Conservation (phyloP, 2,113 vertebrate genomes). For the Brachypteracias leptosomus region DNA sequence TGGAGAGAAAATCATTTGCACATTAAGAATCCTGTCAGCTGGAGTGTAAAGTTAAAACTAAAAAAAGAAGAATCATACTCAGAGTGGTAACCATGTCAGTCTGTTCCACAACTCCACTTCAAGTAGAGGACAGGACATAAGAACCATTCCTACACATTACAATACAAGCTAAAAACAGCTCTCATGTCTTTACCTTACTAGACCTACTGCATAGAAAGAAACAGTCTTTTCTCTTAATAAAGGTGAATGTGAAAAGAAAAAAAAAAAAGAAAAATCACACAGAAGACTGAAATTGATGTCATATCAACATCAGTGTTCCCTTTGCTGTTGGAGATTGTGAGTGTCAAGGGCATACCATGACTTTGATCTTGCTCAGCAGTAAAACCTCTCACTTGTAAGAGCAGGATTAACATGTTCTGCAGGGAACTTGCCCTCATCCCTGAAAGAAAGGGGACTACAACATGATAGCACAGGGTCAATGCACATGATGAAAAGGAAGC, state of each 20-base stretch:
- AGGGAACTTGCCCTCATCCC: not conserved
- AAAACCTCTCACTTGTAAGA: not conserved
- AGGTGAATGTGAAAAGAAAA: not conserved
- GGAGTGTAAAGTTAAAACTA: not conserved
- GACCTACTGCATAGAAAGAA: not conserved
- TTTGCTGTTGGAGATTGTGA: not conserved
- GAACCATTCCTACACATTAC: not conserved
- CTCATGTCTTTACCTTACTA: not conserved
- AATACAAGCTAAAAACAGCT: not conserved
- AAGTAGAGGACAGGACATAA: not conserved
- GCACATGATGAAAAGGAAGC: not conserved
- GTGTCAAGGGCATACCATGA: not conserved
- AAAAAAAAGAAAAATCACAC: not conserved
- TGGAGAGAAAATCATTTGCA: not conserved
- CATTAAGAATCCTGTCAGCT: not conserved
- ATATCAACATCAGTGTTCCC: not conserved
- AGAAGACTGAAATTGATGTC: not conserved
- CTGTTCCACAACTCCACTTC: not conserved
- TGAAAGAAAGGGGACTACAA: not conserved
- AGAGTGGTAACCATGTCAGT: not conserved
- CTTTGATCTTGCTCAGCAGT: not conserved
- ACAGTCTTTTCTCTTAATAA: not conserved
- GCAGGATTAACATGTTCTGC: not conserved
- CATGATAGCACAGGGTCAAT: not conserved
- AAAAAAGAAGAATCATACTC: not conserved